phyloP scores from a whole-genome alignment of 2,113 vertebrate species.

The Clarias macrocephalus region DNA sequence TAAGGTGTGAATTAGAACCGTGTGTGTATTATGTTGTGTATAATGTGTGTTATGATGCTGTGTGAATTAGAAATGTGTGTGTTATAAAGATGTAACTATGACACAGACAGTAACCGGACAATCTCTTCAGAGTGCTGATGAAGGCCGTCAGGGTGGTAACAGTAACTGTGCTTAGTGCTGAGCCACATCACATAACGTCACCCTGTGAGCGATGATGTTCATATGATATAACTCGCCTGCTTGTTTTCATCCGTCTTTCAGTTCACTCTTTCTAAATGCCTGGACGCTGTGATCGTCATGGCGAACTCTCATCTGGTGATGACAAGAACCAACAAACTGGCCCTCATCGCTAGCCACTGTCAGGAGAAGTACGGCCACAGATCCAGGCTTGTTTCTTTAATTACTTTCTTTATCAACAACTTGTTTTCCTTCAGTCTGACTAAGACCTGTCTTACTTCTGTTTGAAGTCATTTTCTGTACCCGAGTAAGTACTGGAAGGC shows the following conservation, averaged over 20 bases:
- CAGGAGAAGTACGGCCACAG: constrained; percentile 82
- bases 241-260: constrained; percentile 52
- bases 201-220: background rate
- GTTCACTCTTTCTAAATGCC: constrained; percentile 91
- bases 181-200: background rate
- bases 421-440: background rate
- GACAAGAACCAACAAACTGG: constrained; percentile 86
- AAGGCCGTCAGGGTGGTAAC: background rate
- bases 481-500: constrained; percentile 80
- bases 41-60: background rate
- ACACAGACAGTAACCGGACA: no score
- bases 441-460: background rate
- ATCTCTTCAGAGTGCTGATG: no score
- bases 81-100: background rate
- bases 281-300: constrained; percentile 91
- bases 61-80: background rate
- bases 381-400: background rate
- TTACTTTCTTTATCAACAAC: background rate
- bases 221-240: background rate
- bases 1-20: no score
- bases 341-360: constrained; percentile 90
- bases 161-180: background rate
- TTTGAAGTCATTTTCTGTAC: constrained; percentile 86
- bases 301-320: constrained; percentile 91
- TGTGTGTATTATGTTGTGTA: no score